Base-by-base conservation (phyloP, 2,888 invertebrate genomes). In the Cephalotes varians region DNA sequence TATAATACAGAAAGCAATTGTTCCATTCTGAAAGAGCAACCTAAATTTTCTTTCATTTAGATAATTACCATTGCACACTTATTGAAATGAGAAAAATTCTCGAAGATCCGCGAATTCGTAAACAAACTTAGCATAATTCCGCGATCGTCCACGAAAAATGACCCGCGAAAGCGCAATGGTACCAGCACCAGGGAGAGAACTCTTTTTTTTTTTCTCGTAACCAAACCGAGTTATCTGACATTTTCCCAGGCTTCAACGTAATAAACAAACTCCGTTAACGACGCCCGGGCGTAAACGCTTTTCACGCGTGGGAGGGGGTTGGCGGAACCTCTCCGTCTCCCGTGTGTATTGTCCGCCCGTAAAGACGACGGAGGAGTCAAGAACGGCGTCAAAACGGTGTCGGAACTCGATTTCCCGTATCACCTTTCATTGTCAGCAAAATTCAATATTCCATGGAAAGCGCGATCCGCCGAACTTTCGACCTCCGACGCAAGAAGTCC, bases 371-470 rank as follows among this genome's bases (percentile, higher is more conserved):
- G 15, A 62, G 51, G 31, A 28, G 51, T 31, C 40, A 12, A 28
- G n/a, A 34, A 31, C 65, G 51, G 10, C 65, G 40, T 15, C 62
- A 40, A 4, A 31, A 49, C 54, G 54, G 31, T n/a, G n/a, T 44
- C 64, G 34, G 44, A 74, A 81, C 25, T 81, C 81, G 64, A 73
- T 81, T 81, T 81, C 25, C 81, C 40, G 51, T 81, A 81, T 81
- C 81, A 54, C 40, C 64, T 73, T 64, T 72, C 74, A 73, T 74
- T 21, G 49, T 12, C 31, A 7, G 37, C 28, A 76, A 79, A 82
- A 82, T 82, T 77, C 64, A 77, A 77, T 77, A 77, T 77, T 82
- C 82, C 47, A 62, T 31, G 56, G 77, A 67, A 77, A 51, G 58
- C 77, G 58, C 79, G 82, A 77, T 77, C 40, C 60, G 51, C 47